Base-by-base conservation (phyloP, 2,797 vertebrate genomes). In the Hydrophis major region DNA sequence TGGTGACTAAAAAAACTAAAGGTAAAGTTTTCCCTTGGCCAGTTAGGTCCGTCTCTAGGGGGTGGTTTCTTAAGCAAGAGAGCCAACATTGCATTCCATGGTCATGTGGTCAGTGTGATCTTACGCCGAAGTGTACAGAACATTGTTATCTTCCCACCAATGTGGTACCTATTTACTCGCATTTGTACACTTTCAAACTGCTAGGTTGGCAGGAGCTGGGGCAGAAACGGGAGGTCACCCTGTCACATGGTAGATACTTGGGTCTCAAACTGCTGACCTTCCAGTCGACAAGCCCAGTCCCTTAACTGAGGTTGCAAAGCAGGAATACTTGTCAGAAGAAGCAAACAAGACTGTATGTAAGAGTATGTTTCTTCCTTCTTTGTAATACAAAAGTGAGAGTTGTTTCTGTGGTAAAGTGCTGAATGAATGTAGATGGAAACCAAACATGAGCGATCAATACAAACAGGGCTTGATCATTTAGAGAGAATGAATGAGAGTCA, bases 241-340 rank as follows among this genome's bases (percentile, higher is more conserved):
- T 6, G 0, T 69, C n/a, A 6, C 14, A 0, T 3, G 66, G 2
- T 53, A 32, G n/a, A 1, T 74, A 1, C 14, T 32, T 74, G n/a
- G 14, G 14, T 74, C 4, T 37, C 16, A 2, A 74, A 74, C 14
- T 74, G 6, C n/a, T 0, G 12, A 74, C 66, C 14, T 32, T 74
- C 28, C 5, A 6, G 63, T 69, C 13, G 0, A 32, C 11, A 63
- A 63, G 27, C 61, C 61, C 61, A 63, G 4, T 27, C 28, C 61
- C 66, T 32, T 37, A 18, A 37, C 4, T 83, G 74, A 42, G 37
- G 74, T 5, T 83, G 74, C 74, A 83, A 83, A 83, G 8, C 4
- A 12, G 20, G 74, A 25, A 11, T 47, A 37, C 10, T 83, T 83
- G 37, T 47, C 74, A 83, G 74, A 12, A 22, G 74, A 10, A 83